Conservation (phyloP, 2,888 invertebrate genomes). For the Ennomos erosarius region DNA sequence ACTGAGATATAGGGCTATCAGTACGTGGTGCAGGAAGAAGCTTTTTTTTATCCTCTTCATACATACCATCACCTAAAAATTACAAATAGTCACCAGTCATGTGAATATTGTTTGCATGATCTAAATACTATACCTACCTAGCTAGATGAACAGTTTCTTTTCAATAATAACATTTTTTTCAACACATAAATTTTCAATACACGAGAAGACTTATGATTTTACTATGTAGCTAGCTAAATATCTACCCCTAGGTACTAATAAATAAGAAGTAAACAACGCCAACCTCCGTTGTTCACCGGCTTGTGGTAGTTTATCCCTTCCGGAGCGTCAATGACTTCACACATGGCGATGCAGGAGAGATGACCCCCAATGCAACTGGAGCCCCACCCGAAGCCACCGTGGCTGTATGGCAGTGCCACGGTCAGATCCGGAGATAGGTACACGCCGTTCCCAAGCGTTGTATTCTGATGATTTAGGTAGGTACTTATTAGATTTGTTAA, state of each 20-base stretch:
- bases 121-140: too few species aligned
- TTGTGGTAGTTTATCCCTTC: slow-evolving; percentile 85
- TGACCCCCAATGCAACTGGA: slow-evolving; percentile 90
- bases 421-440: slow-evolving; percentile 91
- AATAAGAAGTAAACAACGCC: background rate
- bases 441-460: slow-evolving; percentile 89
- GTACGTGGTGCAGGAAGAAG: slow-evolving; percentile 57
- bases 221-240: too few species aligned
- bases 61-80: slow-evolving; percentile 62
- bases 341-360: slow-evolving; percentile 91
- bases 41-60: slow-evolving; percentile 61
- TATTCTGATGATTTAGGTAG: slow-evolving; percentile 71
- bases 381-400: slow-evolving; percentile 90
- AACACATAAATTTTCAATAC: too few species aligned
- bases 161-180: too few species aligned
- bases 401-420: slow-evolving; percentile 89
- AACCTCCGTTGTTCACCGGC: slow-evolving; percentile 71
- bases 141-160: too few species aligned
- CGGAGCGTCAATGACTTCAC: slow-evolving; percentile 91
- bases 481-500: too few species aligned
- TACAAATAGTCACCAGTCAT: background rate
- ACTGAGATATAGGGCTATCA: slow-evolving; percentile 86
- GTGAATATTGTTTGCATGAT: too few species aligned
- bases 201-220: too few species aligned
- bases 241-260: too few species aligned